Evolutionary conservation across 2,113 vertebrate species (phyloP), one percentile per base, ranked within the genome.

Genomic region (Menidia beryllina): DNA sequence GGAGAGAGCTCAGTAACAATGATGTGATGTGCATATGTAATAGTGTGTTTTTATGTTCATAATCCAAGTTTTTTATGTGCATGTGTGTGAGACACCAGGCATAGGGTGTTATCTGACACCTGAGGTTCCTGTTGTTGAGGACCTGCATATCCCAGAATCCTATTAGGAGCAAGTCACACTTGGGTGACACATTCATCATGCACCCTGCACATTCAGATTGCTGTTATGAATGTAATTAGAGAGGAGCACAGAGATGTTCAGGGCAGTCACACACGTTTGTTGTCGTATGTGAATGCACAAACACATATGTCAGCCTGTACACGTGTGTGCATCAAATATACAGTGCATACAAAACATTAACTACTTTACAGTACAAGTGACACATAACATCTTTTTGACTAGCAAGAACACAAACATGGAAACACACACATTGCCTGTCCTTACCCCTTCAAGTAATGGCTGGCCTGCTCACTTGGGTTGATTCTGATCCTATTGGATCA

Each of bases 211-310:
- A 91, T 93, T 93, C 86, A 92, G 85, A 91, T 86, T 91, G 91
- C 92, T 92, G 90, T 92, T 91, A 94, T 92, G 92, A 93, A 93
- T 93, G 91, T 93, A 92, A 93, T 93, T 93, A 94, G 86, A 88
- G 88, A 76, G 78, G 75, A 89, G 86, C 89, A 82, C 75, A 71
- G 81, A 87, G 81, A 77, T 74, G 75, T 88, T 85, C 81, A 25
- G 86, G 82, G 81, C 77, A 84, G 76, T 25, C 73, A 23, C 62
- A 69, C 48, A 68, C 52, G 63, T 45, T n/a, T 26, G 7, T 6
- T 60, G 68, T 84, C 68, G 74, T 67, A 83, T 80, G 64, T 62
- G 65, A 67, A 36, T 63, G 56, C 64, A 79, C 76, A 85, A 81
- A 88, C 82, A 83, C 83, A 83, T 75, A 83, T 71, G 79, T 83